A percentile compares a stretch with the other conserved stretches of the same genome.
These are phyloP conservation scores for Pterocles burchelli DNA, from an alignment of 2,113 vertebrate genomes.

Conservation along the genomic window DNA sequence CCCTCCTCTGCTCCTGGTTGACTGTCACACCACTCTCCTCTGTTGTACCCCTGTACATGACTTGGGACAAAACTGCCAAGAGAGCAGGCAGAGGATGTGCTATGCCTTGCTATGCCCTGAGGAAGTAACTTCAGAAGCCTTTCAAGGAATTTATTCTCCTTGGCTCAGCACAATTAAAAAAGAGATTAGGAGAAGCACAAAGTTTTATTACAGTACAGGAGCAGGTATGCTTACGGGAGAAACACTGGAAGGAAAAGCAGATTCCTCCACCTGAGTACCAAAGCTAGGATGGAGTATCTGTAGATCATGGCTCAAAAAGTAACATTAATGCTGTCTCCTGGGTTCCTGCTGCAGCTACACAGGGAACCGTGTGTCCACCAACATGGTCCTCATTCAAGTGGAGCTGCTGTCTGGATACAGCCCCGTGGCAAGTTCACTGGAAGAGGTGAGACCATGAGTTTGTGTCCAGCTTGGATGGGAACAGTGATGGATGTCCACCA, in stretches of 20 bases:
- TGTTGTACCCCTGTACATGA: not conserved
- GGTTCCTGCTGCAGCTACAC: constrained; percentile 55
- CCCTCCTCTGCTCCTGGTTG: not conserved
- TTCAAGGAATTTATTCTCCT: not conserved
- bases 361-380: constrained; percentile 57
- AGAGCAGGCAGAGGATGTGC: not conserved
- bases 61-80: not conserved
- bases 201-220: constrained; percentile 3
- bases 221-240: not conserved
- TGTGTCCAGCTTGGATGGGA: constrained; percentile 16
- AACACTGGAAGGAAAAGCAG: constrained; percentile 10
- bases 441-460: not conserved
- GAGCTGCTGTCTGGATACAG: constrained; percentile 66
- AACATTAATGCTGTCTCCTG: constrained; percentile 40
- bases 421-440: constrained; percentile 23
- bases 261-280: not conserved
- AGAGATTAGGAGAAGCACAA: not conserved
- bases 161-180: not conserved
- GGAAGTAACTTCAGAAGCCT: not conserved
- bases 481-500: not conserved
- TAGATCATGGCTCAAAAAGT: constrained; percentile 26
- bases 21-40: not conserved
- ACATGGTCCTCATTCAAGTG: constrained; percentile 65
- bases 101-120: not conserved
- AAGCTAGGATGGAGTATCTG: constrained; percentile 8